phyloP scores from a whole-genome alignment of 2,888 invertebrate species.

The Lepidocyrtinus sp. region DNA sequence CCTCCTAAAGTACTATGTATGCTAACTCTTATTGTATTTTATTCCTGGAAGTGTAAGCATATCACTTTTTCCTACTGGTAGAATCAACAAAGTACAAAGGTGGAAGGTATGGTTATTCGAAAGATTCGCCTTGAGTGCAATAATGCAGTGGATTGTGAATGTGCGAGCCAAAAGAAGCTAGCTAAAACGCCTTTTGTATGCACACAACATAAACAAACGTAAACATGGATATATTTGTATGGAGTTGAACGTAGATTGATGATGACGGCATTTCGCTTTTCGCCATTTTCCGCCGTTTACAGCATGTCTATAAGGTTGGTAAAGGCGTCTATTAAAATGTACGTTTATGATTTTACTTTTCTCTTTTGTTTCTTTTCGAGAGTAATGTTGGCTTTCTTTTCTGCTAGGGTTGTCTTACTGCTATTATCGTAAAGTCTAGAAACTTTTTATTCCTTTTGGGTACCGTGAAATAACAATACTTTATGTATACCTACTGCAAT shows the following conservation, averaged over 20 bases:
- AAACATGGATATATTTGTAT: background rate
- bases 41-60: background rate
- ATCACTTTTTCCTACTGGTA: too few species aligned
- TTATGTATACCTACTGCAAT: background rate
- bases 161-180: background rate
- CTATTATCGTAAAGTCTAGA: conserved; percentile 12
- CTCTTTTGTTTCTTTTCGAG: too few species aligned
- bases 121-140: conserved; percentile 47
- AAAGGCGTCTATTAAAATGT: background rate
- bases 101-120: background rate
- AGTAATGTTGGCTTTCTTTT: background rate
- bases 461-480: background rate
- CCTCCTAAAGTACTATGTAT: too few species aligned
- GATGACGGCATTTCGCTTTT: conserved; percentile 8
- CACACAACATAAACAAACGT: background rate
- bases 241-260: background rate
- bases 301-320: background rate
- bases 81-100: background rate
- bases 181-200: background rate
- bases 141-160: conserved; percentile 27
- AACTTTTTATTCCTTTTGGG: background rate
- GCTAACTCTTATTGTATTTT: background rate
- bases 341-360: background rate
- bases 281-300: background rate
- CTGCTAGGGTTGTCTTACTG: too few species aligned